phyloP scores from a whole-genome alignment of 2,797 vertebrate species.

The Coregonus sp. region DNA sequence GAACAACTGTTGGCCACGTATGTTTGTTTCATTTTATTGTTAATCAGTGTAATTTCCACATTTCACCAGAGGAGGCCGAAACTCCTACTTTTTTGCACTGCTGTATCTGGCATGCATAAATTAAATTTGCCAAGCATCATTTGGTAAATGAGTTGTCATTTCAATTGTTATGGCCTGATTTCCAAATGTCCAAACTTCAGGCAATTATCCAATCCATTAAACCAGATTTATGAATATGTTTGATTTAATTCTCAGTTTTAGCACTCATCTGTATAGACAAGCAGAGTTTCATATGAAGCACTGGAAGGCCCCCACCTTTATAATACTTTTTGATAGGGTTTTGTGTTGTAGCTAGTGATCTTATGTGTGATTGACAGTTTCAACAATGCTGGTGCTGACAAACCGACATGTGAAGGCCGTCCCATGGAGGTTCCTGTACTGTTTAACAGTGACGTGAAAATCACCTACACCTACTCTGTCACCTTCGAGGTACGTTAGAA shows the following conservation, averaged over 20 bases:
- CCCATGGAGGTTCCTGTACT: conserved; percentile 85
- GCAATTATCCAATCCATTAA: not conserved
- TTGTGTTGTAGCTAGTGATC: conserved; percentile 73
- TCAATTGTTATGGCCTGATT: not conserved
- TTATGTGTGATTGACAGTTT: conserved; percentile 68
- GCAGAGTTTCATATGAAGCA: not conserved
- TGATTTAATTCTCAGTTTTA: not conserved
- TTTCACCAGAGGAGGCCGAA: conserved; percentile 9
- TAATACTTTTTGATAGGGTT: too few relatives aligned
- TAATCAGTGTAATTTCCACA: not conserved
- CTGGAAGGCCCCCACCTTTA: too few relatives aligned
- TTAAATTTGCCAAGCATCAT: not conserved
- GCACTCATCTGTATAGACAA: too few relatives aligned
- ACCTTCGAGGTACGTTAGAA: conserved; percentile 79
- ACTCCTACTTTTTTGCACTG: not conserved
- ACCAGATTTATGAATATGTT: not conserved
- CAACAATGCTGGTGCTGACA: conserved; percentile 75
- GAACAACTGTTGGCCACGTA: too few relatives aligned
- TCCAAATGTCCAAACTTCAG: not conserved
- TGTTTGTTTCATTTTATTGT: not conserved
- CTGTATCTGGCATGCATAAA: not conserved
- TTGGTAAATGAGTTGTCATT: not conserved
- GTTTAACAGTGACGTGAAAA: conserved; percentile 69
- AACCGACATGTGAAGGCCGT: conserved; percentile 71
- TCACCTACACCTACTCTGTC: conserved; percentile 87